Evolutionary conservation across 2,113 vertebrate genomes (phyloP).

Genomic region (Clarias macrocephalus): DNA sequence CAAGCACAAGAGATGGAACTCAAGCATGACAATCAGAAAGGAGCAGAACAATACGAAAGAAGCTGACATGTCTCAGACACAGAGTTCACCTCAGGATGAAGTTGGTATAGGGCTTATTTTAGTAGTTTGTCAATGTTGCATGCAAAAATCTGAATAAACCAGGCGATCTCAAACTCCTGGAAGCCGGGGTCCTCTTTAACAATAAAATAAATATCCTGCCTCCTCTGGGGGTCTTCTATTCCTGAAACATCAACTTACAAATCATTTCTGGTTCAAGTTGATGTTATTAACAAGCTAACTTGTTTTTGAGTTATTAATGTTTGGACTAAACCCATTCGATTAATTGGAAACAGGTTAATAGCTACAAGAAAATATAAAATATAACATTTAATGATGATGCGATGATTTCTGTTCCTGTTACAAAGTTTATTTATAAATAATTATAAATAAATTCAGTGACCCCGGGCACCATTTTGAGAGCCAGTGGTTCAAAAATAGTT

Average conservation of each 20-base stretch:
- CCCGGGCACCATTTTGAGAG: neutral
- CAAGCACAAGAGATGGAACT: conserved; percentile 49
- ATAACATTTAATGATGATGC: neutral
- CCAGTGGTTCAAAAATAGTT: neutral
- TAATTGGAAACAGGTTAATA: neutral
- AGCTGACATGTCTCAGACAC: conserved; percentile 28
- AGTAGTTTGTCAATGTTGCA: conserved; percentile 8
- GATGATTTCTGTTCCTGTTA: neutral
- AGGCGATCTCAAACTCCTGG: neutral
- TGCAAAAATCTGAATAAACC: conserved; percentile 17
- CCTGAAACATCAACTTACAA: neutral
- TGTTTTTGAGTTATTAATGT: neutral
- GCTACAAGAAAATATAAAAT: neutral
- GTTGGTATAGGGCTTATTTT: conserved; percentile 47
- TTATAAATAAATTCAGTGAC: neutral
- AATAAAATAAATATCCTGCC: neutral
- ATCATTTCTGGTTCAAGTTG: neutral
- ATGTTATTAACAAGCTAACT: neutral
- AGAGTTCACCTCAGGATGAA: conserved; percentile 36
- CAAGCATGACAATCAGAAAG: conserved; percentile 44
- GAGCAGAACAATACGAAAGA: conserved; percentile 11
- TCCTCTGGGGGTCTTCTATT: neutral
- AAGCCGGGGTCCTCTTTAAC: neutral
- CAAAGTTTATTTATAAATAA: too few relatives aligned
- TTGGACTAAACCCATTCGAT: neutral